Evolutionary conservation across 2,113 vertebrate species (phyloP).

Genomic region (Cranoglanis bouderius): DNA sequence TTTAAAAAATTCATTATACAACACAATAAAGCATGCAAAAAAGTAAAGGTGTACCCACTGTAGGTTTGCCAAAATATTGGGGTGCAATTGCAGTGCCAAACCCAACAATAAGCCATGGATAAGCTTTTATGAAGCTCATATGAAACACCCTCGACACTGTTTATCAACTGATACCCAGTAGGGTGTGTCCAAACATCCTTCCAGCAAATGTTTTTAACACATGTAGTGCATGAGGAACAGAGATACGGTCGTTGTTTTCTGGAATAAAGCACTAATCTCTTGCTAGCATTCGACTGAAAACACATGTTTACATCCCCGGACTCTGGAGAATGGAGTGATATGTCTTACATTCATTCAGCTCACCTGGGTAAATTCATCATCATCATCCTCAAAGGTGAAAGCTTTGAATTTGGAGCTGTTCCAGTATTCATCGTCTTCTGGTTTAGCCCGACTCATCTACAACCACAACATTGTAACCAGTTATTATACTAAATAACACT

Average conservation of each 20-base stretch:
- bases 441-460: conserved; percentile 84
- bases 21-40: no score
- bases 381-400: conserved; percentile 94
- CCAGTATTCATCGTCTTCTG: conserved; percentile 96
- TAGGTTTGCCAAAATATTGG: no score
- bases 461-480: background rate
- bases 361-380: conserved; percentile 88
- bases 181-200: background rate
- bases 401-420: conserved; percentile 90
- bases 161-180: background rate
- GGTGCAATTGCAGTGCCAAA: background rate
- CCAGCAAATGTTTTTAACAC: background rate
- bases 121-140: background rate
- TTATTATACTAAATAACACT: background rate
- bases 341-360: background rate
- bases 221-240: background rate
- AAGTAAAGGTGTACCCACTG: no score
- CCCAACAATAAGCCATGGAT: background rate
- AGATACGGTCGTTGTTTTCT: background rate
- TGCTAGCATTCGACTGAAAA: background rate
- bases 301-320: background rate
- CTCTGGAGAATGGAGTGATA: background rate
- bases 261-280: background rate
- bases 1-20: background rate
- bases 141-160: background rate